Evolutionary conservation across 2,888 invertebrate species (phyloP).

Genomic region (Entomobrya proxima): DNA sequence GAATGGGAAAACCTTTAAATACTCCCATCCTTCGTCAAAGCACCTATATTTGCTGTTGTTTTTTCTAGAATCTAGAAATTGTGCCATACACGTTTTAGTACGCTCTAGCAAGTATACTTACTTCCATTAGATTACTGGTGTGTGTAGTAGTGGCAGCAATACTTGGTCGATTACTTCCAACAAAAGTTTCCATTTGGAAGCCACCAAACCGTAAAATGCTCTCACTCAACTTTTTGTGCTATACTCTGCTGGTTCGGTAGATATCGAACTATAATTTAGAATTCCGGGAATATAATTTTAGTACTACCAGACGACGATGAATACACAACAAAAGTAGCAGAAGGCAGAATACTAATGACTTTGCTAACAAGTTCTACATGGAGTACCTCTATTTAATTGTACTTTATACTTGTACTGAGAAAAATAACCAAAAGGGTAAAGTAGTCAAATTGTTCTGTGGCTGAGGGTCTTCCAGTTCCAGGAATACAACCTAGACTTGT

Average conservation of each 20-base stretch:
- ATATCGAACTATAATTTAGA: neutral
- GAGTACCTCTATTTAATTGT: neutral
- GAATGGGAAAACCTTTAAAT: conserved; percentile 10
- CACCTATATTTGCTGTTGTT: neutral
- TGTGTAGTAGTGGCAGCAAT: neutral
- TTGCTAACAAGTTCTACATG: neutral
- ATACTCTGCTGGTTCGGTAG: neutral
- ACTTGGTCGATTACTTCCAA: conserved; percentile 13
- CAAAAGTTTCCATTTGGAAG: conserved; percentile 27
- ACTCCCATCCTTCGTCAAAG: neutral
- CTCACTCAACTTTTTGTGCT: conserved; percentile 2
- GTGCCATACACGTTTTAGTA: too few species aligned
- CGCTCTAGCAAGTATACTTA: neutral
- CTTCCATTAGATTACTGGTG: neutral
- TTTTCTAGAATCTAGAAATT: neutral
- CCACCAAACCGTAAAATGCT: conserved; percentile 8
- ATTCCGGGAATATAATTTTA: neutral
- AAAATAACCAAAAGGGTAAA: neutral
- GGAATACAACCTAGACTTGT: neutral
- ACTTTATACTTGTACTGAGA: neutral
- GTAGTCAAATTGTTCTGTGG: neutral
- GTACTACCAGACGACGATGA: too few species aligned
- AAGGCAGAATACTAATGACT: neutral
- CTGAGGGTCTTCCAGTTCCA: neutral
- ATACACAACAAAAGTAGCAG: too few species aligned